phyloP scores from a whole-genome alignment of 1,140 invertebrate genomes.

The Drosophila jambulina region DNA sequence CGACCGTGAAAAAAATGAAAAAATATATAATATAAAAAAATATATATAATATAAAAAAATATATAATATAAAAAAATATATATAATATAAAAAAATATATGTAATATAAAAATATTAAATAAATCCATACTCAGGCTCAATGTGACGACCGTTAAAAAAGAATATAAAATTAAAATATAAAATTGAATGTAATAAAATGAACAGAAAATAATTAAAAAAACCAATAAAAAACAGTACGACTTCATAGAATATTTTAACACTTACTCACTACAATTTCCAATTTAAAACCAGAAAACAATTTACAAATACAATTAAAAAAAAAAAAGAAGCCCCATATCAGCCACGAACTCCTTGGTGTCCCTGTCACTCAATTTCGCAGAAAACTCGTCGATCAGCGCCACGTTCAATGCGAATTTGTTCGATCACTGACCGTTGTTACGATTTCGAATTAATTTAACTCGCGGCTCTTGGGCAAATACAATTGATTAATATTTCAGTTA shows the following conservation, averaged over 20 bases:
- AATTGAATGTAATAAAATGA: neutral
- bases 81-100: too few species aligned
- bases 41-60: too few species aligned
- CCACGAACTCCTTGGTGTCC: neutral
- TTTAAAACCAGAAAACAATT: neutral
- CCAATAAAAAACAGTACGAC: neutral
- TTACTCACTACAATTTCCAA: neutral
- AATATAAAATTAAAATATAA: neutral
- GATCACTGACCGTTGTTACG: neutral
- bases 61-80: too few species aligned
- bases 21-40: too few species aligned
- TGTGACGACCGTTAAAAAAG: too few species aligned
- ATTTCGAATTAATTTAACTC: constrained; percentile 17
- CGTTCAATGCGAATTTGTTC: neutral
- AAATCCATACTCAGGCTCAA: too few species aligned
- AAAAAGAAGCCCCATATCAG: neutral
- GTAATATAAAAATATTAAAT: too few species aligned
- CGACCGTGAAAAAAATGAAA: too few species aligned
- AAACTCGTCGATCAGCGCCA: neutral
- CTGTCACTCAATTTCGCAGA: neutral
- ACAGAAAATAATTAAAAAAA: neutral
- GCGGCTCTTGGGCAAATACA: constrained; percentile 2
- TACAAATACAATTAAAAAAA: neutral
- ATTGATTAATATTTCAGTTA: constrained; percentile 13
- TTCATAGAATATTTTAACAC: neutral